Evolutionary conservation across 2,113 vertebrate genomes (phyloP).

Genomic region (Cyrtonyx montezumae): DNA sequence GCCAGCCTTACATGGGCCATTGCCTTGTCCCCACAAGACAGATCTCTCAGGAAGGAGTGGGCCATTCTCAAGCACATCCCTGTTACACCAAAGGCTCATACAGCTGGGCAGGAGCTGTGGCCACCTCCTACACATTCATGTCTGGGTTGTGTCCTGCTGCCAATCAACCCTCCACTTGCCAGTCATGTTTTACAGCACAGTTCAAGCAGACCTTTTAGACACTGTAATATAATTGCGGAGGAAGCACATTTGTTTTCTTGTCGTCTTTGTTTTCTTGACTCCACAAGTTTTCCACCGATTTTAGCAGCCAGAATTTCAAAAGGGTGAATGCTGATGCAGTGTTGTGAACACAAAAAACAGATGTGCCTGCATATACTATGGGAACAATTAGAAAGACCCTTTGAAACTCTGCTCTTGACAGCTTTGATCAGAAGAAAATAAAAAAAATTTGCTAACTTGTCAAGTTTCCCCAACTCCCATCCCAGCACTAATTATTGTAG

Average conservation of each 20-base stretch:
- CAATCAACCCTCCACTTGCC: slow-evolving; percentile 22
- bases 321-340: background rate
- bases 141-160: background rate
- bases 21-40: background rate
- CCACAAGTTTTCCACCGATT: slow-evolving; percentile 30
- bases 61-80: fast-evolving
- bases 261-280: slow-evolving; percentile 17
- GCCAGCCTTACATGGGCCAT: fast-evolving
- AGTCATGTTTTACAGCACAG: background rate
- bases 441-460: background rate
- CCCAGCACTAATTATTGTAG: background rate
- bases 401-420: slow-evolving; percentile 41
- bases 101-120: background rate
- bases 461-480: background rate
- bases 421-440: background rate
- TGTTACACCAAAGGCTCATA: fast-evolving
- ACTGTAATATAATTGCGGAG: background rate
- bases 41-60: background rate
- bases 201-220: background rate
- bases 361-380: slow-evolving; percentile 18
- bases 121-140: fast-evolving
- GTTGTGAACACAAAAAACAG: slow-evolving; percentile 49
- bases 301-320: slow-evolving; percentile 39
- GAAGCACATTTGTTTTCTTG: slow-evolving; percentile 41
- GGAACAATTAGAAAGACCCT: slow-evolving; percentile 30